Percentiles rank a stretch among this genome's conserved stretches.
Conservation (phyloP, 2,113 vertebrate genomes). For the Heterochromis multidens region DNA sequence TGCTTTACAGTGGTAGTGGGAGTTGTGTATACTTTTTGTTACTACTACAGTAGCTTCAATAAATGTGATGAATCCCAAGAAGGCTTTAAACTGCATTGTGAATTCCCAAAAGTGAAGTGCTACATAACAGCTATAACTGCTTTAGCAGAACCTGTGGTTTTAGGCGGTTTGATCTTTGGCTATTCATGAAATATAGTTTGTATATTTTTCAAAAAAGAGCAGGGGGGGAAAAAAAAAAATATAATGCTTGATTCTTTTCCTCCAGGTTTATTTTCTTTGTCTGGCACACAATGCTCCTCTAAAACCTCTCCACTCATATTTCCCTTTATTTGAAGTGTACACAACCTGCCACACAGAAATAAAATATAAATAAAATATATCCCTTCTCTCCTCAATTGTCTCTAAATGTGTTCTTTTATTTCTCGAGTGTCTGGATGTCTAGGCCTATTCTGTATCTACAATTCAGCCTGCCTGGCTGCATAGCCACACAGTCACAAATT, state of each 20-base stretch:
- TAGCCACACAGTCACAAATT: constrained; percentile 12
- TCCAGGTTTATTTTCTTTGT: neutral
- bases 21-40: neutral
- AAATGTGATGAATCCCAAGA: constrained; percentile 4
- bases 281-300: neutral
- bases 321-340: neutral
- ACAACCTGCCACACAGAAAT: neutral
- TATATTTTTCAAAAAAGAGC: neutral
- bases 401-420: neutral
- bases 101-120: neutral
- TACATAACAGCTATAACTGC: neutral
- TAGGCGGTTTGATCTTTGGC: neutral
- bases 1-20: neutral
- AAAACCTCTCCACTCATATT: neutral
- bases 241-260: neutral
- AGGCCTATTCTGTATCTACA: neutral
- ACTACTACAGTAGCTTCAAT: constrained; percentile 1
- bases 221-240: neutral
- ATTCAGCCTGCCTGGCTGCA: constrained; percentile 10
- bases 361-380: constrained; percentile 31
- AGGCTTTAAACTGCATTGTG: neutral
- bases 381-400: neutral
- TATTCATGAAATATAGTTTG: neutral
- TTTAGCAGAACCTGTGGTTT: neutral
- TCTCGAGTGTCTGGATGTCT: neutral